phyloP scores from a whole-genome alignment of 2,797 vertebrate species.

The Esox masquinongy region DNA sequence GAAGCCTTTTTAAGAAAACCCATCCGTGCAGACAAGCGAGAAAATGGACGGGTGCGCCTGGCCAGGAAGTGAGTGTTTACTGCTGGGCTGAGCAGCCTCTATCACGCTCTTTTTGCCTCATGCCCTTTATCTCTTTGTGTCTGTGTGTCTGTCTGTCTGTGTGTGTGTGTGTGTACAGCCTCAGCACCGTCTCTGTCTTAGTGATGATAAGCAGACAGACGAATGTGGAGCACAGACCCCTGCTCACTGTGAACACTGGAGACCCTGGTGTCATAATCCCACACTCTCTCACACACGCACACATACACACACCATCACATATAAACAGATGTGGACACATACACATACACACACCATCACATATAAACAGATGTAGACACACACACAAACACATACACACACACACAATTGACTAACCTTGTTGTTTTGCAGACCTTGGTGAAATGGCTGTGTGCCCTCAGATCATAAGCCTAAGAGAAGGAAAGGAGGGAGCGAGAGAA shows the following conservation, averaged over 20 bases:
- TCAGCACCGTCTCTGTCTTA: not conserved
- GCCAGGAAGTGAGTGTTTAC: constrained; percentile 13
- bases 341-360: not conserved
- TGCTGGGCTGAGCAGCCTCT: not conserved
- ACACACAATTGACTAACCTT: not conserved
- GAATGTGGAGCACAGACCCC: constrained; percentile 55
- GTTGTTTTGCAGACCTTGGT: constrained; percentile 25
- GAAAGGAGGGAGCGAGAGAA: not conserved
- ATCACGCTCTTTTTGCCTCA: not conserved
- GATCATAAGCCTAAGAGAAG: constrained; percentile 36
- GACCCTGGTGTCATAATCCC: constrained; percentile 33
- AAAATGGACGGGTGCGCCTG: not conserved
- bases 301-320: constrained; percentile 14
- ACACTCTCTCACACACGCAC: constrained; percentile 8
- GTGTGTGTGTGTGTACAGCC: not conserved
- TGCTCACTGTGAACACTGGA: constrained; percentile 45
- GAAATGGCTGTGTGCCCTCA: constrained; percentile 34
- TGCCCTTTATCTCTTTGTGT: not conserved
- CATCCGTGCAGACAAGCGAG: not conserved
- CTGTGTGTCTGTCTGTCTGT: not conserved
- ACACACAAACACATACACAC: not conserved
- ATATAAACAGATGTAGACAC: not conserved
- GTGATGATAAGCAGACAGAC: constrained; percentile 60
- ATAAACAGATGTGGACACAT: not conserved
- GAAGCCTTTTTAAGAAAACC: not conserved